Base-by-base conservation (phyloP, 2,888 invertebrate species). In the Ethmia dodecea region DNA sequence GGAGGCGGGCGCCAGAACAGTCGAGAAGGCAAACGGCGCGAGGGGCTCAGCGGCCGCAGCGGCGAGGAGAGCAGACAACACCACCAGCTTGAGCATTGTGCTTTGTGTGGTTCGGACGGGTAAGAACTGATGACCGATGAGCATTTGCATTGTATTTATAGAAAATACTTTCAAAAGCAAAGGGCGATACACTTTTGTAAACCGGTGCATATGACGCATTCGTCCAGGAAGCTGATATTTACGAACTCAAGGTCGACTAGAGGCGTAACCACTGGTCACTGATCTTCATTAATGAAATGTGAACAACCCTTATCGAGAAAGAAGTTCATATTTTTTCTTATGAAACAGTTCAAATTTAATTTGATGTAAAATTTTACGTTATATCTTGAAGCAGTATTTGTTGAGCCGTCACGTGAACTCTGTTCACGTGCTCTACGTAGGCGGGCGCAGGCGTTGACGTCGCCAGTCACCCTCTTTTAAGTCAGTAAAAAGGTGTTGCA, bases 51-150 rank as follows among this genome's bases (percentile, higher is more conserved):
- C 90, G 50, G 74, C 89, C 51, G 84, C 26, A n/a, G 12, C 73
- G 52, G 89, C 88, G 55, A 90, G 60, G 57, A 90, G 72, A 74
- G 88, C 87, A 64, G 80, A 89, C 86, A 90, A 87, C 66, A 88
- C 88, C 76, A 89, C 87, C 78, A 81, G 55, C 59, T 80, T 81
- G 58, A 68, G 78, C 81, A 86, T 84, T 58, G 65, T 83, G 71
- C 71, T 76, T 65, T 81, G 72, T 74, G 79, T 79, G 76, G 72
- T 53, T 68, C 60, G 60, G 49, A 55, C 41, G 28, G 40, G 55
- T 52, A 60, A 65, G 70, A 61, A 79, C 75, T 83, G 83, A 81
- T 81, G 59, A 55, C 52, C 28, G 42, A 53, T 48, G 11, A 47
- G 49, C 40, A 35, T 29, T 40, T 35, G 37, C 41, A 51, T 53